Conservation (phyloP, 2,888 invertebrate genomes). For the Conomelus anceps region DNA sequence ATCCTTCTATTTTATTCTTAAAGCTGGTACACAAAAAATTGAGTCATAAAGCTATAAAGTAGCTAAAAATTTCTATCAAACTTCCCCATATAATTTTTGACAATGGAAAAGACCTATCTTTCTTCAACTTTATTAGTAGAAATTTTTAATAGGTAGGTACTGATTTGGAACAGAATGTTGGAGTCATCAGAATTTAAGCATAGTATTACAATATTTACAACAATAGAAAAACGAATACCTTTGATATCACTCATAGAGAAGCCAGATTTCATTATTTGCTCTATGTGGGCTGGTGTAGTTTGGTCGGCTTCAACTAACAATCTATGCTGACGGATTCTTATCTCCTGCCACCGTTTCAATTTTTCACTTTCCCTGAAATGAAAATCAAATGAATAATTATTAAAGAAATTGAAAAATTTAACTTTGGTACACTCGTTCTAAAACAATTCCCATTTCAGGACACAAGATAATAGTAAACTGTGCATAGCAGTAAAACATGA, state of each 20-base stretch:
- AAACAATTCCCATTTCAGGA: too few species aligned
- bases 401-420: neutral
- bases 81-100: too few species aligned
- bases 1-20: neutral
- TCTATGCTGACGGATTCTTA: slow-evolving; percentile 74
- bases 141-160: too few species aligned
- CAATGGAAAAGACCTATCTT: too few species aligned
- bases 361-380: slow-evolving; percentile 70
- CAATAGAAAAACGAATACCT: slow-evolving; percentile 53
- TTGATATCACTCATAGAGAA: slow-evolving; percentile 92
- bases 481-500: too few species aligned
- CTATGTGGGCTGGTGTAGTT: slow-evolving; percentile 70
- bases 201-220: too few species aligned
- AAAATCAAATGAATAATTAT: neutral
- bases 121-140: too few species aligned
- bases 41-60: neutral
- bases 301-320: slow-evolving; percentile 65
- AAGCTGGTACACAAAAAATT: too few species aligned
- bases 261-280: slow-evolving; percentile 83
- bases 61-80: neutral
- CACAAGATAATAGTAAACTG: too few species aligned
- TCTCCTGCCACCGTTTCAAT: slow-evolving; percentile 80
- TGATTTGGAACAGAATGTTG: too few species aligned
- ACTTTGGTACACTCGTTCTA: neutral
- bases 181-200: too few species aligned